phyloP scores from a whole-genome alignment of 2,888 invertebrate species.

The Aphrophora alni region DNA sequence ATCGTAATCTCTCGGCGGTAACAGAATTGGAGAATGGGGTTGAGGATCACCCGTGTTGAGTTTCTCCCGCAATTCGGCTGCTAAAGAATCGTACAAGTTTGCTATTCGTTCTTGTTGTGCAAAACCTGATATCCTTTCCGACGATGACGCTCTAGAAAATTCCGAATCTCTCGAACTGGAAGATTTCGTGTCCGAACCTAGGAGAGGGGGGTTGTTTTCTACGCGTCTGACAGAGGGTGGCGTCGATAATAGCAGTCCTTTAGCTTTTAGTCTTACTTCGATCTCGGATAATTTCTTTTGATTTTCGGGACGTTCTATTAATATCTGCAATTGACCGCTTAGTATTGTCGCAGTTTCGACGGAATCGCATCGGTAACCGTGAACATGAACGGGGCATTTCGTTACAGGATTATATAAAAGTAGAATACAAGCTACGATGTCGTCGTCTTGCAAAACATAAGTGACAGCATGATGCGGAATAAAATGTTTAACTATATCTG shows the following conservation, averaged over 20 bases:
- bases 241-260: constrained; percentile 58
- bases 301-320: constrained; percentile 83
- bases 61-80: constrained; percentile 86
- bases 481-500: constrained; percentile 86
- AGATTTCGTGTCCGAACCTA: constrained; percentile 38
- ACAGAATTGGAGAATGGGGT: constrained; percentile 63
- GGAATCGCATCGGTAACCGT: constrained; percentile 94
- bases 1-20: constrained; percentile 95
- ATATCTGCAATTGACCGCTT: constrained; percentile 80
- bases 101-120: constrained; percentile 62
- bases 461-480: constrained; percentile 94
- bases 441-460: constrained; percentile 87
- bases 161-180: constrained; percentile 49
- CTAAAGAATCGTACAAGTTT: constrained; percentile 87
- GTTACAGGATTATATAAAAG: constrained; percentile 94
- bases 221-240: constrained; percentile 42
- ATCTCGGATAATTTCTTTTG: constrained; percentile 85
- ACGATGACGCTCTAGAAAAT: constrained; percentile 50
- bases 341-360: constrained; percentile 90
- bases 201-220: constrained; percentile 39
- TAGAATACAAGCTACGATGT: constrained; percentile 92
- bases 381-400: constrained; percentile 93
- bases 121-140: constrained; percentile 43
- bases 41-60: constrained; percentile 58
- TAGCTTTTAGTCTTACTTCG: constrained; percentile 65